These are phyloP conservation scores for Heterodera filipjevi DNA, from an alignment of 2,888 invertebrate genomes.

Conservation along the genomic window DNA sequence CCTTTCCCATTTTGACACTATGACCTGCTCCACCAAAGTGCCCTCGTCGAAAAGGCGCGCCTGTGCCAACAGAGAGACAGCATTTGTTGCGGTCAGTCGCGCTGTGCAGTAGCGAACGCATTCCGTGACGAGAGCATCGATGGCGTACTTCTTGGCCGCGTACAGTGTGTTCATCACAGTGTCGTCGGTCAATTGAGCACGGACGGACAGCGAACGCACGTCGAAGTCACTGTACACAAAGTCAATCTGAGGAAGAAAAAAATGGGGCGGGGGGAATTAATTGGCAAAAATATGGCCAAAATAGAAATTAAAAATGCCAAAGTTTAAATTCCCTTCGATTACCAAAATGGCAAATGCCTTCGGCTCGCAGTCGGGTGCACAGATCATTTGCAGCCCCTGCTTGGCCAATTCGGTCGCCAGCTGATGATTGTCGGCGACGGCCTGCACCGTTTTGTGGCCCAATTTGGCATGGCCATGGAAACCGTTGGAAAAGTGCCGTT, in stretches of 20 bases:
- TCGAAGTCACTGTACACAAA: constrained; percentile 49
- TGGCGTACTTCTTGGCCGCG: constrained; percentile 49
- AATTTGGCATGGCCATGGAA: constrained; percentile 19
- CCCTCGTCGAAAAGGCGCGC: constrained; percentile 47
- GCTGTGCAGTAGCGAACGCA: constrained; percentile 46
- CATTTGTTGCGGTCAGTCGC: constrained; percentile 43
- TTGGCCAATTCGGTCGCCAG: background rate
- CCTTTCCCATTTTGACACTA: no score
- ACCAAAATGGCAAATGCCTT: constrained; percentile 43
- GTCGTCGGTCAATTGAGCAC: constrained; percentile 43
- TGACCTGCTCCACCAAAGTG: constrained; percentile 20
- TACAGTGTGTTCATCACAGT: constrained; percentile 50
- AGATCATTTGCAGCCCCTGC: constrained; percentile 36
- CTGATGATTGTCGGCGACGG: constrained; percentile 6
- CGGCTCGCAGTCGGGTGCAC: constrained; percentile 47
- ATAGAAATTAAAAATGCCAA: background rate
- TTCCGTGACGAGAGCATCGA: constrained; percentile 43
- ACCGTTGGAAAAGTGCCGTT: constrained; percentile 9
- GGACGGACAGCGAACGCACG: constrained; percentile 27
- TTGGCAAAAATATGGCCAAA: background rate
- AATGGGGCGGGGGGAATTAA: background rate
- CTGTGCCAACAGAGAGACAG: constrained; percentile 45
- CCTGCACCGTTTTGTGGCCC: constrained; percentile 28
- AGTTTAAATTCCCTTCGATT: background rate
- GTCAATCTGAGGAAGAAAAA: constrained; percentile 33